Evolutionary conservation across 2,888 invertebrate species (phyloP).

Genomic region (Netelia melanura): DNA sequence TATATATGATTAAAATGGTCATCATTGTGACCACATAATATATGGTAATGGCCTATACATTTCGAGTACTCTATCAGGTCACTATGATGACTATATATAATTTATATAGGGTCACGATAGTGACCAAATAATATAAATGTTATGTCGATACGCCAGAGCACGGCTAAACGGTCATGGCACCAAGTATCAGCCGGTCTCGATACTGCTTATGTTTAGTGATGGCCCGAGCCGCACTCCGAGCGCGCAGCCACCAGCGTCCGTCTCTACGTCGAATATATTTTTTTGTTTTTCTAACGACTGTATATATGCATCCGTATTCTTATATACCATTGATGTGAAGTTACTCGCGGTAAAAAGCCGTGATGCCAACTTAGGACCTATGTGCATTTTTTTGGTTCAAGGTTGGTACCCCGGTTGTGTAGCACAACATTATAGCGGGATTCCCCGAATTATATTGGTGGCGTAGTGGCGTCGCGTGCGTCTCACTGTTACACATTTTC

Average conservation of each 20-base stretch:
- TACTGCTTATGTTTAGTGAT: too few relatives aligned
- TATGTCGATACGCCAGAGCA: too few relatives aligned
- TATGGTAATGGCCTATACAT: conserved; percentile 4
- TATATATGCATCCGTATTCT: conserved; percentile 1
- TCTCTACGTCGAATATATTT: background rate
- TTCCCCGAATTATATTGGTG: background rate
- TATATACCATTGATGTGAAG: background rate
- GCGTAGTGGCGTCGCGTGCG: background rate
- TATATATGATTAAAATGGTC: conserved; percentile 31
- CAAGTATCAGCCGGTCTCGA: too few relatives aligned
- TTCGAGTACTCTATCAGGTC: conserved; percentile 24
- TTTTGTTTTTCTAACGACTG: conserved; percentile 19
- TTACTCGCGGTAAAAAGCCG: background rate
- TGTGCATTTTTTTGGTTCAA: conserved; percentile 9
- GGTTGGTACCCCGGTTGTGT: background rate
- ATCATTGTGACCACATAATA: conserved; percentile 21
- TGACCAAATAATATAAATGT: conserved; percentile 16
- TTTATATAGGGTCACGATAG: conserved; percentile 13
- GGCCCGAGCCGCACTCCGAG: too few relatives aligned
- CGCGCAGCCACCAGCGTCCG: too few relatives aligned
- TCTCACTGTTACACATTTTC: background rate
- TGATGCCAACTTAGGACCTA: background rate
- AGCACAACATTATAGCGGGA: background rate
- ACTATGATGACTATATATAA: conserved; percentile 28
- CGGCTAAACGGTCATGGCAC: too few relatives aligned